These are phyloP conservation scores for Therioaphis trifolii DNA, from an alignment of 2,888 invertebrate species.

Conservation along the genomic window DNA sequence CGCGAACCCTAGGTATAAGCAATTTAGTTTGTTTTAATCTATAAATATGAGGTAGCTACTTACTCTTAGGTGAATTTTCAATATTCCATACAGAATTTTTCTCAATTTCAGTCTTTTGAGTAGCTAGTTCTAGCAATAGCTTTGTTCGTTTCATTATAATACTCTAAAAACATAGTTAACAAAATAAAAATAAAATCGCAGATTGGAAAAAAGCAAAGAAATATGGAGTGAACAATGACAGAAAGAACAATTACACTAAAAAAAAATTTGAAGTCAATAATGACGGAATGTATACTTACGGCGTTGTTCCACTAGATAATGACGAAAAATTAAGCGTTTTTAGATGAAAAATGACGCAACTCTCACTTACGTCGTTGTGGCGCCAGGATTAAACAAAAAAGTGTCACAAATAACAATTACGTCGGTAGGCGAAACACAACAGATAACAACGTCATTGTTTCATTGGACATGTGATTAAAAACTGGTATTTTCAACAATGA, in stretches of 20 bases:
- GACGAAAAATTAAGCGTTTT: background rate
- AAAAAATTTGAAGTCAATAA: slow-evolving; percentile 7
- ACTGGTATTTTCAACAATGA: slow-evolving; percentile 18
- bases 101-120: slow-evolving; percentile 9
- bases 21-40: background rate
- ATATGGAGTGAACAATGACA: slow-evolving; percentile 29
- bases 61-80: background rate
- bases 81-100: background rate
- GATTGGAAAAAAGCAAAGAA: slow-evolving; percentile 16
- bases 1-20: background rate
- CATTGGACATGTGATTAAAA: slow-evolving; percentile 8
- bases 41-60: background rate
- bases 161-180: slow-evolving; percentile 7
- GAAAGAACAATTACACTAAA: slow-evolving; percentile 20
- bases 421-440: background rate
- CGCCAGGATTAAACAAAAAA: too few relatives aligned
- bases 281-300: slow-evolving; percentile 26
- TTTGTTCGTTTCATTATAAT: slow-evolving; percentile 19
- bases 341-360: slow-evolving; percentile 24
- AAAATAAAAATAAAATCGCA: slow-evolving; percentile 9
- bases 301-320: slow-evolving; percentile 18
- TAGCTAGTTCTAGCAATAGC: slow-evolving; percentile 9
- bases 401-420: slow-evolving; percentile 14
- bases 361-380: slow-evolving; percentile 8
- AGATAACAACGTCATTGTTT: slow-evolving; percentile 16